Evolutionary conservation across 1,140 invertebrate species (phyloP).

Genomic region (Drosophila bifasciata): DNA sequence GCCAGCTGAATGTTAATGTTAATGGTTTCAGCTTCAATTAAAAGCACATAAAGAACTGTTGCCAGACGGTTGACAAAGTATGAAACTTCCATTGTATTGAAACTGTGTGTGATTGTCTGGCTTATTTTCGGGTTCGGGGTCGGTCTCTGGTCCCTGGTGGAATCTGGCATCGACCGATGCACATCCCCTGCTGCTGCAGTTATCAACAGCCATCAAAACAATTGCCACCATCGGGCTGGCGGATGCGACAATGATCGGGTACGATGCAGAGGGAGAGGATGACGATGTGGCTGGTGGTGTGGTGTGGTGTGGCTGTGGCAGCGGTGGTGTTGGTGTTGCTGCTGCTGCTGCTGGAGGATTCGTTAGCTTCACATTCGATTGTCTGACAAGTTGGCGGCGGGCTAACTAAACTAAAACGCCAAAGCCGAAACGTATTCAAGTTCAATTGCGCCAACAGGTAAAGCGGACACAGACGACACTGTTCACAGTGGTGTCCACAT

Average conservation of each 20-base stretch:
- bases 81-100: conserved; percentile 67
- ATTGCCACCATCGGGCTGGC: conserved; percentile 70
- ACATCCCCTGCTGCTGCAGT: conserved; percentile 55
- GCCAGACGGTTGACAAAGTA: conserved; percentile 72
- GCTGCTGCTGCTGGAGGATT: conserved; percentile 32
- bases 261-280: conserved; percentile 1
- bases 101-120: conserved; percentile 52
- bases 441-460: conserved; percentile 77
- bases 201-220: conserved; percentile 77
- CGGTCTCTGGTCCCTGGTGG: conserved; percentile 54
- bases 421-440: conserved; percentile 50
- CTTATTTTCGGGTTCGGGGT: conserved; percentile 47
- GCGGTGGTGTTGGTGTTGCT: neutral
- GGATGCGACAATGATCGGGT: conserved; percentile 47
- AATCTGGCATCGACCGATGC: conserved; percentile 17
- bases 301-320: conserved; percentile 2
- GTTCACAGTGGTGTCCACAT: conserved; percentile 11
- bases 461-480: conserved; percentile 24
- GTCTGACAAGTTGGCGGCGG: conserved; percentile 73
- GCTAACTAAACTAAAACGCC: conserved; percentile 56
- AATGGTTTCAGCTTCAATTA: conserved; percentile 64
- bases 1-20: conserved; percentile 20
- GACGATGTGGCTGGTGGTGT: neutral
- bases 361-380: conserved; percentile 67
- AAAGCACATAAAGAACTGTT: conserved; percentile 65